Conservation (phyloP, 1,140 invertebrate species). For the Cyrtorhinus lividipennis region DNA sequence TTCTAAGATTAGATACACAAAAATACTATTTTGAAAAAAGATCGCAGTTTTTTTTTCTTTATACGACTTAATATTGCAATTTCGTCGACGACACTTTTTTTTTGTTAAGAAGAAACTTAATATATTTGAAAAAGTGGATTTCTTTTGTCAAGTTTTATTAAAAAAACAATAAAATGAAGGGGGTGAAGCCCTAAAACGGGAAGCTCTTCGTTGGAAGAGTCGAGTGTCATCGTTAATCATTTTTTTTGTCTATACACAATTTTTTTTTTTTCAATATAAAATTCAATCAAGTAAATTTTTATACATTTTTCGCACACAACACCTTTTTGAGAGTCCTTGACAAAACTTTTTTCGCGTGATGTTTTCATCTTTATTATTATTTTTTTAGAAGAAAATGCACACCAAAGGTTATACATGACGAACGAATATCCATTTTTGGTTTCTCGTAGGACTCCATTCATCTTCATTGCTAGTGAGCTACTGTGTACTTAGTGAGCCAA, state of each 20-base stretch:
- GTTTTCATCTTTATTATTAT: no score
- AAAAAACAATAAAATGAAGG: no score
- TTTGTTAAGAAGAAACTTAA: no score
- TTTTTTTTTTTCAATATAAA: slow-evolving; percentile 12
- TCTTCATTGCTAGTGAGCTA: no score
- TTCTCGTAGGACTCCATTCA: no score
- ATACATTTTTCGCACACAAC: not conserved
- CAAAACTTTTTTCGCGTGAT: not conserved
- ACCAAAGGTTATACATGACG: no score
- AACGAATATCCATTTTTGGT: no score
- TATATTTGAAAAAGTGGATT: no score
- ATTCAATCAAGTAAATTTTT: slow-evolving; percentile 13
- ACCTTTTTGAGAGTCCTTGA: not conserved
- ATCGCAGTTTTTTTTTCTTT: slow-evolving; percentile 4
- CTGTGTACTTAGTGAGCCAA: no score
- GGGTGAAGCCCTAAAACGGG: slow-evolving; percentile 12
- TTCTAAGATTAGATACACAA: slow-evolving; percentile 18
- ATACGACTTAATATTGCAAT: slow-evolving; percentile 7
- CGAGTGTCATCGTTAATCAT: slow-evolving; percentile 3
- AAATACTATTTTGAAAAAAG: slow-evolving; percentile 20
- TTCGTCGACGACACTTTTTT: slow-evolving; percentile 6
- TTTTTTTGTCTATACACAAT: slow-evolving; percentile 10
- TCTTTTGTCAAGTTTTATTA: no score
- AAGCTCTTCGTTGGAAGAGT: slow-evolving; percentile 20
- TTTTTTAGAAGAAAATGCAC: no score